Base-by-base conservation (phyloP, 37 sponge, comb jelly and placozoan species). In the Haliclona indistincta region DNA sequence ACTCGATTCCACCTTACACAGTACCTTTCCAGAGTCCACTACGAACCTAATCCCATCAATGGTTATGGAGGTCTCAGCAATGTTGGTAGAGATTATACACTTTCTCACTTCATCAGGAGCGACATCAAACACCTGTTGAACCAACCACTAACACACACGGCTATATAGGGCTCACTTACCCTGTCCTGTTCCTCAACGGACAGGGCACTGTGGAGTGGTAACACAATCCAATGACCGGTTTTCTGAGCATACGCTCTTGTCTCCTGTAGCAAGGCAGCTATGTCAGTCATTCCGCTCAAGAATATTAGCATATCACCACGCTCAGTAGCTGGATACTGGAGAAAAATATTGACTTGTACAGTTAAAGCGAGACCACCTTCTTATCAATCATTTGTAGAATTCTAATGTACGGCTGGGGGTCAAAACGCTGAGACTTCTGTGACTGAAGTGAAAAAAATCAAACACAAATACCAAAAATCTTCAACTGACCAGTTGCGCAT, bases 71-170 rank as follows among this genome's bases (percentile, higher is more conserved):
- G 97, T 96, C 66, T 96, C 97, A 7, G 97, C 97, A 54, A 96
- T 96, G 68, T 96, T 96, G 38, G 97, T 96, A 2, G 97, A 96
- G 35, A 96, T 74, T 44, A 96, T 93, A 65, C 97, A 96, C 78
- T 96, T 96, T 20, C 93, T 69, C 1, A 92, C 88, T 15, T 91
- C 94, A 66, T 94, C 90, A 7, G 94, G 94, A 49, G 90, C 79
- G 3, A 89, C 81, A 56, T 94, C 94, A 82, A 94, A 94, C 68
- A 94, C 94, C 91, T 89, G 81, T 28, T 22, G 30, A 20, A 38
- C 42, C 25, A 35, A 47, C 54, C n/a, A 43, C 6, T 5, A 25
- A 39, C 7, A 10, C 43, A 30, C 23, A n/a, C n/a, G n/a, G n/a
- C n/a, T n/a, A n/a, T n/a, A 35, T 54, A 33, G 29, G 54, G 58